Evolutionary conservation across 2,888 invertebrate genomes (phyloP).

Genomic region (Apodemia duryi): DNA sequence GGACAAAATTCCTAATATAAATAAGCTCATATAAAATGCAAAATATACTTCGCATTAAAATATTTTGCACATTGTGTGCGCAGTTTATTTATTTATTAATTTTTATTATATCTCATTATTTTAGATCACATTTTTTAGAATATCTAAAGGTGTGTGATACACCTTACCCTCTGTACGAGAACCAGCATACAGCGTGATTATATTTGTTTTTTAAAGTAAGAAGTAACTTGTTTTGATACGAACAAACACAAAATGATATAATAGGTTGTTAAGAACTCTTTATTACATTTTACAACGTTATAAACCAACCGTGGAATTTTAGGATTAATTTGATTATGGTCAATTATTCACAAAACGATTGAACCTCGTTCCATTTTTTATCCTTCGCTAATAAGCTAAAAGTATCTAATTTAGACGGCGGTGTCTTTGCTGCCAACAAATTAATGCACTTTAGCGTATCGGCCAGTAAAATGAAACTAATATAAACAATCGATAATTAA

Average conservation of each 20-base stretch:
- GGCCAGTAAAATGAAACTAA: conserved; percentile 61
- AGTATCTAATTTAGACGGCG: conserved; percentile 75
- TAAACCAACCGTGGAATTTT: conserved; percentile 79
- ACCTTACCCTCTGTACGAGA: too few species aligned
- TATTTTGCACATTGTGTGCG: too few species aligned
- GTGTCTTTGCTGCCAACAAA: conserved; percentile 75
- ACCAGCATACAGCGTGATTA: background rate
- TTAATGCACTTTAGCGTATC: conserved; percentile 78
- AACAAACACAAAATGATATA: conserved; percentile 51
- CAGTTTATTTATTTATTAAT: too few species aligned
- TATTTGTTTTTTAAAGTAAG: conserved; percentile 24
- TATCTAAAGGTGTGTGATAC: too few species aligned
- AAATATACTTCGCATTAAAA: too few species aligned
- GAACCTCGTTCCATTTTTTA: conserved; percentile 56
- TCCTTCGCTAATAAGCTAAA: conserved; percentile 74
- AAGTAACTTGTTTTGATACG: conserved; percentile 24
- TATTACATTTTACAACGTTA: conserved; percentile 75
- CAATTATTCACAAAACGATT: conserved; percentile 77
- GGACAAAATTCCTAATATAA: too few species aligned
- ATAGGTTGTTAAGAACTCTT: conserved; percentile 68
- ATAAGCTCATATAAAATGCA: too few species aligned
- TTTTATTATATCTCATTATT: too few species aligned
- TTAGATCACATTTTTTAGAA: too few species aligned
- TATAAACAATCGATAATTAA: conserved; percentile 77
- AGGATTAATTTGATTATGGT: conserved; percentile 79